phyloP scores from a whole-genome alignment of 2,113 vertebrate species.

The Synchiropus splendidus region DNA sequence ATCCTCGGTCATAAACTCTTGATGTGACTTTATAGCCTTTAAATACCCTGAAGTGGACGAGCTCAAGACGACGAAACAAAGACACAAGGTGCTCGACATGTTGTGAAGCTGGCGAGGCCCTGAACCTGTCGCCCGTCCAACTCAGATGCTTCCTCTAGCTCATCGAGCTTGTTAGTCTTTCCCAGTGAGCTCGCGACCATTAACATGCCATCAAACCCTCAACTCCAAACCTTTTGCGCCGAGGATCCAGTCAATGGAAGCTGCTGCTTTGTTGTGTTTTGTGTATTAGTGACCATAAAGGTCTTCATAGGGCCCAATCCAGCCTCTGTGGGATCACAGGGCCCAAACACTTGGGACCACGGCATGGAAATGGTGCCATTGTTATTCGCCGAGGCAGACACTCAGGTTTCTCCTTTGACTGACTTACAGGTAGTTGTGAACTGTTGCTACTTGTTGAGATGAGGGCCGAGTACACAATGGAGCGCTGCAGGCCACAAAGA shows the following conservation, averaged over 20 bases:
- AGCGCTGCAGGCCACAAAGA: constrained; percentile 60
- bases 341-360: constrained; percentile 40
- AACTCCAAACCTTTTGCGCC: no score
- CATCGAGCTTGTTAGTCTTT: no score
- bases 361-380: constrained; percentile 63
- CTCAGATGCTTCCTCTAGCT: no score
- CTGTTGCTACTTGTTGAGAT: constrained; percentile 64
- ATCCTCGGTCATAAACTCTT: no score
- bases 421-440: constrained; percentile 73
- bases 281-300: constrained; percentile 48
- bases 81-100: no score
- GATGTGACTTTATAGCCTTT: no score
- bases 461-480: constrained; percentile 62
- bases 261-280: constrained; percentile 35
- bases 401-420: constrained; percentile 52
- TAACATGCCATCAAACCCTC: no score
- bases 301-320: constrained; percentile 28
- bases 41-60: no score
- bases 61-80: no score
- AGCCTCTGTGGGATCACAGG: constrained; percentile 25
- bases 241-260: neutral
- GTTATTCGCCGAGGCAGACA: constrained; percentile 67
- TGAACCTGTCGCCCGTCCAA: no score
- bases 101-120: no score
- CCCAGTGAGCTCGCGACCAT: no score